Evolutionary conservation across 2,888 invertebrate species (phyloP), one percentile per base, ranked within the genome.

Genomic region (Polyommatus iphigenia): DNA sequence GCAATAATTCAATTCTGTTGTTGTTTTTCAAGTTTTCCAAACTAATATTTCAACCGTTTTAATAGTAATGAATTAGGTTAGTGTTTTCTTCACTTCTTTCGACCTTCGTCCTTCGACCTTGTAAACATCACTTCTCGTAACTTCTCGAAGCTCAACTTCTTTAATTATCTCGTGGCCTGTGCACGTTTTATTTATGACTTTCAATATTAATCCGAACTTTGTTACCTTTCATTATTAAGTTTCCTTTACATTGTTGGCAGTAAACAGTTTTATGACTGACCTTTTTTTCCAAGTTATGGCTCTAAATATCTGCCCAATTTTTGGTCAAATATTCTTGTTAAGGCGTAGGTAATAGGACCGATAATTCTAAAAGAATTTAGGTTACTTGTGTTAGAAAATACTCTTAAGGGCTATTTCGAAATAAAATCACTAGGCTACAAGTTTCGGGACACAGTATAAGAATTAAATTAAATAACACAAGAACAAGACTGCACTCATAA

Each of bases 161-260:
- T 67, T 67, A 67, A 67, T 67, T 67, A 67, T 29, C 67, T 67
- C 67, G 67, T 67, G 32, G 67, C 18, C 67, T 29, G 67, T 15
- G 29, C 18, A 67, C 67, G 67, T 67, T 73, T 73, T 73, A 41
- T 73, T 73, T 73, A 73, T 13, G 24, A 15, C 73, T 13, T 73
- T 24, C 46, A 73, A 46, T 41, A 73, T 73, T 73, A 73, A 73
- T 73, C 24, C 73, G n/a, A 73, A 73, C 73, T 73, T 73, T 46
- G 73, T 73, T 7, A 73, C 46, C 46, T 41, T 46, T 41, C 41
- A 46, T 73, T 46, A 24, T 6, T 73, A 46, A 73, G 73, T 73
- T 73, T 73, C 41, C 29, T 67, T 29, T 32, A 67, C 29, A 7
- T 18, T 29, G 32, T 67, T 67, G 15, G 29, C 67, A 67, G 67